These are phyloP conservation scores for Ceratosolen fusciceps DNA, from an alignment of 1,140 invertebrate species.

Conservation along the genomic window DNA sequence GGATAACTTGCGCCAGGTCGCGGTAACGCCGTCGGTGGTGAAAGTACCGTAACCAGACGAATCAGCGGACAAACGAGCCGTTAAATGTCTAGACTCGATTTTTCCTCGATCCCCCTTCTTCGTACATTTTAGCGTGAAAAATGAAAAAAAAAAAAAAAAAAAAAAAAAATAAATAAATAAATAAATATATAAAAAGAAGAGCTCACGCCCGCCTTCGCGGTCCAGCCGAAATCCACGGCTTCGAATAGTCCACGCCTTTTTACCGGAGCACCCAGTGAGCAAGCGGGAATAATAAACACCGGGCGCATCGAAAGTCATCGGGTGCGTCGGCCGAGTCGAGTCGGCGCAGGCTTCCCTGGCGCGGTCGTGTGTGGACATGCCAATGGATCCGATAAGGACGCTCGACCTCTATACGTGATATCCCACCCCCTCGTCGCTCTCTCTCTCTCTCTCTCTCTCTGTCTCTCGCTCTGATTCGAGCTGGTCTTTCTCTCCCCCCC, in stretches of 20 bases:
- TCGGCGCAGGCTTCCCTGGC: not conserved
- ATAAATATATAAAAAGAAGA: too few species aligned
- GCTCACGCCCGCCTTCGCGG: not conserved
- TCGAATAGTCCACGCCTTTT: conserved; percentile 35
- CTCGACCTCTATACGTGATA: not conserved
- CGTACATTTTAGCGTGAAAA: too few species aligned
- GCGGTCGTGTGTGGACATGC: not conserved
- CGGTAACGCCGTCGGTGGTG: too few species aligned
- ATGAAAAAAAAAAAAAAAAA: too few species aligned
- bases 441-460: not conserved
- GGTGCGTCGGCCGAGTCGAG: not conserved
- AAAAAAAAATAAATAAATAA: too few species aligned
- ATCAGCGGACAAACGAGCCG: too few species aligned
- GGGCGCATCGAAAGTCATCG: not conserved
- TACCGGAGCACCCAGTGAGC: conserved; percentile 5
- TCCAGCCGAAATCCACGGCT: not conserved
- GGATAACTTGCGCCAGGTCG: too few species aligned
- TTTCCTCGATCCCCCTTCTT: too few species aligned
- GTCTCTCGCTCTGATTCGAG: not conserved
- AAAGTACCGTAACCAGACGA: too few species aligned
- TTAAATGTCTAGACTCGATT: too few species aligned
- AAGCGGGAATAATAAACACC: conserved; percentile 35
- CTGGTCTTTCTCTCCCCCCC: too few species aligned
- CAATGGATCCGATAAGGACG: not conserved
- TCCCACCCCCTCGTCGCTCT: not conserved